These are phyloP conservation scores for Eueides isabella DNA, from an alignment of 1,140 invertebrate species.

Conservation along the genomic window DNA sequence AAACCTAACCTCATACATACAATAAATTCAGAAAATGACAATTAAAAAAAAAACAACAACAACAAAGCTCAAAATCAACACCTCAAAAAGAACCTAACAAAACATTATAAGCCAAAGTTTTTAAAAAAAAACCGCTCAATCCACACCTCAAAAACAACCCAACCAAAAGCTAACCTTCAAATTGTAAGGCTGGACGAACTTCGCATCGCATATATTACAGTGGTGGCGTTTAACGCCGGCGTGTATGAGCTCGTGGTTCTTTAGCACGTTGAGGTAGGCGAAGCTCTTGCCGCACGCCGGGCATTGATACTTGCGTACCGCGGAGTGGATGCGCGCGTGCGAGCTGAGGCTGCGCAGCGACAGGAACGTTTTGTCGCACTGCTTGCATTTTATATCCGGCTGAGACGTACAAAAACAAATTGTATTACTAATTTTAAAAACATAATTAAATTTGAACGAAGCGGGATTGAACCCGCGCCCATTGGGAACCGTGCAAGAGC, in stretches of 20 bases:
- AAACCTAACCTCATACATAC: too few relatives aligned
- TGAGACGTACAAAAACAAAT: conserved; percentile 51
- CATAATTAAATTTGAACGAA: too few relatives aligned
- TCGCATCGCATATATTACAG: conserved; percentile 77
- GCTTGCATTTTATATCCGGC: conserved; percentile 77
- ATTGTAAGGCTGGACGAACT: conserved; percentile 76
- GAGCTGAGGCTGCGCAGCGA: conserved; percentile 76
- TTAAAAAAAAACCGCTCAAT: background rate
- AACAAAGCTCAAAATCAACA: too few relatives aligned
- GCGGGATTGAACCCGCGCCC: too few relatives aligned
- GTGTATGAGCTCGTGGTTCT: conserved; percentile 79
- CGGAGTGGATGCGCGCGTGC: conserved; percentile 90
- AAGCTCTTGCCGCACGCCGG: conserved; percentile 89
- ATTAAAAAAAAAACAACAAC: too few relatives aligned
- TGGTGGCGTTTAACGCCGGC: conserved; percentile 74
- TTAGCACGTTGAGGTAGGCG: conserved; percentile 77
- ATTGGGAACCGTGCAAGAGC: too few relatives aligned
- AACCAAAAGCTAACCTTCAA: conserved; percentile 57
- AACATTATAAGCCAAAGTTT: too few relatives aligned
- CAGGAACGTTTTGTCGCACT: conserved; percentile 78
- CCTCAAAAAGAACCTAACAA: too few relatives aligned
- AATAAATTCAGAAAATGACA: too few relatives aligned
- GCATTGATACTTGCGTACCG: conserved; percentile 91
- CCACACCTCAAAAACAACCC: background rate
- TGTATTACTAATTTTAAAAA: too few relatives aligned